Base-by-base conservation (phyloP, 2,888 invertebrate genomes). In the Chouioia cunea region DNA sequence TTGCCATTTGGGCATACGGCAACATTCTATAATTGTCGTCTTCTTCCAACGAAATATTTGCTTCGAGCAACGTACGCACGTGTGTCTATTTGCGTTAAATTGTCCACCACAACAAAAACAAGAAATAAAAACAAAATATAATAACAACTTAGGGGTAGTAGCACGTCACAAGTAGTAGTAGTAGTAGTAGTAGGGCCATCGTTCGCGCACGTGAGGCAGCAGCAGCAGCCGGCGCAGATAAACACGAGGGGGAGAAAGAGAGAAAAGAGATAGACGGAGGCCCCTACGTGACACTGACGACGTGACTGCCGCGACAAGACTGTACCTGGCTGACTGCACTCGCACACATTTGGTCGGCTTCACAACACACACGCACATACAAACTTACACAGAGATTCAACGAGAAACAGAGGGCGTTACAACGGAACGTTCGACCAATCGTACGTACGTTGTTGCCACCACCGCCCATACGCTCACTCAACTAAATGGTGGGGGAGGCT, bases 1-100 rank as follows among this genome's bases (percentile, higher is more conserved):
- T 95, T 83, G 95, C 93, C 83, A 95, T 93, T 88, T 94, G 94
- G 87, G n/a, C n/a, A n/a, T 94, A 94, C 82, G 94, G 94, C 89
- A 94, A 89, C 94, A 94, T 94, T 79, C 77, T 73, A 3, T 27
- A 4, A 22, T 58, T 50, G 50, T 58, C 58, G 36, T 59, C 27
- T 15, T 16, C 60, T 18, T 27, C 27, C 27, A 6, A 3, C 3
- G 6, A 27, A 27, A 27, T 27, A 4, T 4, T 27, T 4, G 3
- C 6, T 27, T 27, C 27, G 27, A 3, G 27, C 27, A n/a, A 27
- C 27, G 27, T 27, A 6, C 6, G 6, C 27, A 27, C 3, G 3
- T 15, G 10, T 54, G 20, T 54, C 22, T 16, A 15, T 48, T 48
- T 14, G 16, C 48, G 15, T 14, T 2, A 4, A 48, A 15, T 16